Percentiles rank a stretch among this genome's conserved stretches.
phyloP scores from a whole-genome alignment of 2,797 vertebrate genomes.

The Acipenser ruthenus region DNA sequence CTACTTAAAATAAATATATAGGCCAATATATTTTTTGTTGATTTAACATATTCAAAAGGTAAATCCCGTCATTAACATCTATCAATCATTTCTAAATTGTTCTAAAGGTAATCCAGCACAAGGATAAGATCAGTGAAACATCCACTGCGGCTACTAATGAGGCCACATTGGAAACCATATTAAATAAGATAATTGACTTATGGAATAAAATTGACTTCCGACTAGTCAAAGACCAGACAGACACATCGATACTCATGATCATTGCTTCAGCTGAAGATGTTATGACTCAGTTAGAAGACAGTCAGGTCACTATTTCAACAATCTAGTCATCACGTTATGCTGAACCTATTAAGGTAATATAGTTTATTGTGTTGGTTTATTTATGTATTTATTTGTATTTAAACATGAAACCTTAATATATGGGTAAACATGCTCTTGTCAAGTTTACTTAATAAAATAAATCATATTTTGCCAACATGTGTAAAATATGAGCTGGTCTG shows the following conservation, averaged over 20 bases:
- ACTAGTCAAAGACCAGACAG: slow-evolving; percentile 36
- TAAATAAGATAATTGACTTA: slow-evolving; percentile 39
- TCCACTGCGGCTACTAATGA: slow-evolving; percentile 46
- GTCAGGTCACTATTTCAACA: slow-evolving; percentile 40
- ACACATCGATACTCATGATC: slow-evolving; percentile 28
- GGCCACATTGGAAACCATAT: slow-evolving; percentile 42
- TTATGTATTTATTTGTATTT: not conserved
- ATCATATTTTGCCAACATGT: not conserved
- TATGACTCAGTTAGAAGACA: slow-evolving; percentile 45
- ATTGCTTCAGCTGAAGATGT: slow-evolving; percentile 46
- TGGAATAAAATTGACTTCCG: slow-evolving; percentile 46
- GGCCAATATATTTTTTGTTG: too few relatives aligned
- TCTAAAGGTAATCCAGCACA: slow-evolving; percentile 42
- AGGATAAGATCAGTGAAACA: slow-evolving; percentile 41
- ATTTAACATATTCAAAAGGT: too few relatives aligned
- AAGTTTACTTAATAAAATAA: not conserved
- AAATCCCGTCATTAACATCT: too few relatives aligned
- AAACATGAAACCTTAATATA: too few relatives aligned
- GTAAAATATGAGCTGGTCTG: not conserved
- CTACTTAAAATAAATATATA: too few relatives aligned
- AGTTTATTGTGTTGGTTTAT: not conserved
- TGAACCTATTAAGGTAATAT: slow-evolving; percentile 44
- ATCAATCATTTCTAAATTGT: slow-evolving; percentile 4
- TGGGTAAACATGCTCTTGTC: too few relatives aligned
- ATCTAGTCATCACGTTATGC: slow-evolving; percentile 47